Conservation (phyloP, 2,797 vertebrate species). For the Thalassophryne amazonica region DNA sequence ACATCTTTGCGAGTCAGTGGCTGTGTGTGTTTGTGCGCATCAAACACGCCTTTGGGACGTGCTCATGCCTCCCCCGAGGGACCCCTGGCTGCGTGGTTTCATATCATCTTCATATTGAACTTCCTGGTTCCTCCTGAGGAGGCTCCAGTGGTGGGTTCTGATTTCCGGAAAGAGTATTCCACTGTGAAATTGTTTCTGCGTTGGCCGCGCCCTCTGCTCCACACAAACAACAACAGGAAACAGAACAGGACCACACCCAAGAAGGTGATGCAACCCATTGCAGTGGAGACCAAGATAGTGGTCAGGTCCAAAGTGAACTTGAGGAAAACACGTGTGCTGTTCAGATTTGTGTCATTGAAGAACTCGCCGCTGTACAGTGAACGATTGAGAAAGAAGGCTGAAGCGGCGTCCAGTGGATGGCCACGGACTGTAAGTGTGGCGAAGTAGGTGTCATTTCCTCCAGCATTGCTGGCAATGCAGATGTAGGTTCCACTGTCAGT, state of each 20-base stretch:
- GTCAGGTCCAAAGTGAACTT: constrained; percentile 96
- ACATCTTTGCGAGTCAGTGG: constrained; percentile 68
- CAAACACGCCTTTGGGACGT: constrained; percentile 73
- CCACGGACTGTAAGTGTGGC: constrained; percentile 89
- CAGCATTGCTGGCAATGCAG: constrained; percentile 96
- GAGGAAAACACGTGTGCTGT: constrained; percentile 89
- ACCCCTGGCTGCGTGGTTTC: constrained; percentile 87
- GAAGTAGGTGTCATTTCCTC: constrained; percentile 97
- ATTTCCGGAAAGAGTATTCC: constrained; percentile 97
- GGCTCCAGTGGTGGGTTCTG: constrained; percentile 83
- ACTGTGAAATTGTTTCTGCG: constrained; percentile 97
- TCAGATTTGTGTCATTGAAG: constrained; percentile 87
- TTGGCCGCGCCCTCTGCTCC: constrained; percentile 95
- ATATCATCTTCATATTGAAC: constrained; percentile 99
- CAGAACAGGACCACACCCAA: constrained; percentile 98
- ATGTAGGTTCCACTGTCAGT: constrained; percentile 97
- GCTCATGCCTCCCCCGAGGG: constrained; percentile 80
- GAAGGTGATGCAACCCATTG: constrained; percentile 99
- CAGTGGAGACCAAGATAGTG: constrained; percentile 96
- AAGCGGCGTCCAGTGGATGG: constrained; percentile 71
- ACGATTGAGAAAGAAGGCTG: constrained; percentile 81
- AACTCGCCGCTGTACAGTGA: constrained; percentile 84
- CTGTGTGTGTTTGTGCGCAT: constrained; percentile 76
- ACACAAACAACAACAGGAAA: constrained; percentile 96
- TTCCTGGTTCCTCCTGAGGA: constrained; percentile 90